Evolutionary conservation across 2,113 vertebrate species (phyloP), one percentile per base, ranked within the genome.

Genomic region (Notothenia rossii): DNA sequence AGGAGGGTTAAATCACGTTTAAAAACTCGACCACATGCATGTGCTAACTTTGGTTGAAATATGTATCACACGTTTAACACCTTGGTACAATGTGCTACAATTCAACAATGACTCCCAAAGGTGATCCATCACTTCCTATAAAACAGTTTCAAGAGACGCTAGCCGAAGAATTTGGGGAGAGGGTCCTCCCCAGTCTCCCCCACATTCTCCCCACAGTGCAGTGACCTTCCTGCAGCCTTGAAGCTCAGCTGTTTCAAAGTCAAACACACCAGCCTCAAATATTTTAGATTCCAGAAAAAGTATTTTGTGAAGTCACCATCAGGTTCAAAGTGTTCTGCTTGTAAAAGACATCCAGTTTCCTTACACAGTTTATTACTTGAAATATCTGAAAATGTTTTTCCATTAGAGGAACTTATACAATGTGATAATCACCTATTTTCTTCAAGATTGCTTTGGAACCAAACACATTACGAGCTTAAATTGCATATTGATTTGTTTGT

Each of bases 201-300:
- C 25, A 14, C 22, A 36, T 25, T 25, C 22, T 25, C 22, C 22
- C 22, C 29, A 29, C 29, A 29, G 12, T 7, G 2, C 60, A 0
- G 6, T 4, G 33, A 20, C 72, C 50, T 73, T 56, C 20, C 33
- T 11, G 40, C 58, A 13, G 51, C 68, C 48, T 1, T 60, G 49
- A 53, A 17, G 51, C 40, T 51, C 33, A 12, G 46, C n/a, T 2
- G 33, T 29, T 72, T 81, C 51, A 70, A 58, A 50, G 75, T 46
- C 53, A 22, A 1, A 8, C 36, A 49, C 50, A 53, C 62, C 71
- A 33, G 1, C 43, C 40, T 10, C 1, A 12, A 76, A 43, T 73
- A 17, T 22, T 67, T 62, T 4, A 11, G 46, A 73, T 82, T 79
- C n/a, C 75, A 72, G 9, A 71, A 6, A 3, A 40, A 40, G 1